Percentiles rank a stretch among this genome's conserved stretches.
These are phyloP conservation scores for Acanthosoma haemorrhoidale DNA, from an alignment of 2,888 invertebrate species.

Conservation along the genomic window DNA sequence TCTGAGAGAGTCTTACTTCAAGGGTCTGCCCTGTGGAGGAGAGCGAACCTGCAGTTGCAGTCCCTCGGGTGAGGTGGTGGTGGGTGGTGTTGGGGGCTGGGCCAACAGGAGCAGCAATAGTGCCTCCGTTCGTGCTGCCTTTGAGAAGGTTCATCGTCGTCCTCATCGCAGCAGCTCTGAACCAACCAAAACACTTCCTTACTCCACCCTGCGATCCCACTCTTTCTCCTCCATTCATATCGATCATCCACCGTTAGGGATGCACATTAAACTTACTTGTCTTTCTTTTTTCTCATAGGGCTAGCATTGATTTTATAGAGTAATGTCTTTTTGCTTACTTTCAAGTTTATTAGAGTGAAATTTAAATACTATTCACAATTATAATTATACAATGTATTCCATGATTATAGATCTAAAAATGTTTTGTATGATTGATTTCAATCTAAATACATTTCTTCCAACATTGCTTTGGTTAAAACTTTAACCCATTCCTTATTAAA, in stretches of 20 bases:
- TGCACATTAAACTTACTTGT: background rate
- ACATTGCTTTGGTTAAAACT: too few relatives aligned
- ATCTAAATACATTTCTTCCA: too few relatives aligned
- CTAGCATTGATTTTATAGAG: background rate
- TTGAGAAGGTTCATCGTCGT: conserved; percentile 5
- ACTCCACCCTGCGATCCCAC: background rate
- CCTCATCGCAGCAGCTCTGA: conserved; percentile 27
- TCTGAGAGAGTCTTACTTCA: conserved; percentile 38
- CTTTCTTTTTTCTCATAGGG: background rate
- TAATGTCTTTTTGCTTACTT: too few relatives aligned
- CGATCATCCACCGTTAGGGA: background rate
- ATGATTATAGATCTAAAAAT: too few relatives aligned
- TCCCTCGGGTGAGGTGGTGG: conserved; percentile 57
- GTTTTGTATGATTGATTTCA: too few relatives aligned
- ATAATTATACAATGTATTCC: too few relatives aligned
- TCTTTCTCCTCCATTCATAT: background rate
- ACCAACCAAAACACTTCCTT: conserved; percentile 28
- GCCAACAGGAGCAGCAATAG: conserved; percentile 26
- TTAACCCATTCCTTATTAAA: background rate
- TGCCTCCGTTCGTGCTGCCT: background rate
- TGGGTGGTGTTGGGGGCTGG: conserved; percentile 38
- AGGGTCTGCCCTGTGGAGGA: conserved; percentile 67
- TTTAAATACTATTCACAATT: too few relatives aligned
- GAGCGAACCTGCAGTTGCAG: conserved; percentile 85
- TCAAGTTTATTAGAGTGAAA: too few relatives aligned